Conservation (phyloP, 2,888 invertebrate species). For the Odontomyia ornata region DNA sequence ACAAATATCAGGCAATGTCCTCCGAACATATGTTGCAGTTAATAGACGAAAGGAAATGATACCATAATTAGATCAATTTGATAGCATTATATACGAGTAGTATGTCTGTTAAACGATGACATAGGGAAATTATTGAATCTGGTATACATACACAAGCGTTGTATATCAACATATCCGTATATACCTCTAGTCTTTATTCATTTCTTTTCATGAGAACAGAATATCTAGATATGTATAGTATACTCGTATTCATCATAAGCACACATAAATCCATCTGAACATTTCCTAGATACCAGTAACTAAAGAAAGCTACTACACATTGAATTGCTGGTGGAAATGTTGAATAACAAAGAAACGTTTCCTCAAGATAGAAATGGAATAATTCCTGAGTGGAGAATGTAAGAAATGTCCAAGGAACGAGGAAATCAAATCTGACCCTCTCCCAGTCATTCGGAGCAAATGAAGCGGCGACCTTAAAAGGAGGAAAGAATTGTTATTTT, state of each 20-base stretch:
- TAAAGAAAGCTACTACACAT: no score
- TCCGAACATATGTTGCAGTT: background rate
- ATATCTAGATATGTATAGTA: no score
- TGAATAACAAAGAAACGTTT: background rate
- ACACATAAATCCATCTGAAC: no score
- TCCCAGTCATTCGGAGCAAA: background rate
- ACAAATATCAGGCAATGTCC: no score
- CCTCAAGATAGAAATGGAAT: background rate
- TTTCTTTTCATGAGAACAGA: no score
- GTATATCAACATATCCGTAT: no score
- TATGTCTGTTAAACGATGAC: background rate
- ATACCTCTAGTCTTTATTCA: no score
- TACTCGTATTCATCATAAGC: no score
- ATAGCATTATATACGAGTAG: background rate
- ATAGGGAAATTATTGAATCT: background rate
- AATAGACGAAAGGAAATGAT: background rate
- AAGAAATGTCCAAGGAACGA: background rate
- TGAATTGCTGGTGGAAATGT: no score
- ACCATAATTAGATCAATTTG: conserved; percentile 23
- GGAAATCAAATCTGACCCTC: background rate
- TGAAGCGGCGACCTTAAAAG: conserved; percentile 18
- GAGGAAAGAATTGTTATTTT: conserved; percentile 24
- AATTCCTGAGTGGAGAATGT: background rate
- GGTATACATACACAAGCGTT: background rate
- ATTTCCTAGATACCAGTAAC: no score